Evolutionary conservation across 2,888 invertebrate genomes (phyloP), one percentile per base, ranked within the genome.

Genomic region (Petrolisthes cinctipes): DNA sequence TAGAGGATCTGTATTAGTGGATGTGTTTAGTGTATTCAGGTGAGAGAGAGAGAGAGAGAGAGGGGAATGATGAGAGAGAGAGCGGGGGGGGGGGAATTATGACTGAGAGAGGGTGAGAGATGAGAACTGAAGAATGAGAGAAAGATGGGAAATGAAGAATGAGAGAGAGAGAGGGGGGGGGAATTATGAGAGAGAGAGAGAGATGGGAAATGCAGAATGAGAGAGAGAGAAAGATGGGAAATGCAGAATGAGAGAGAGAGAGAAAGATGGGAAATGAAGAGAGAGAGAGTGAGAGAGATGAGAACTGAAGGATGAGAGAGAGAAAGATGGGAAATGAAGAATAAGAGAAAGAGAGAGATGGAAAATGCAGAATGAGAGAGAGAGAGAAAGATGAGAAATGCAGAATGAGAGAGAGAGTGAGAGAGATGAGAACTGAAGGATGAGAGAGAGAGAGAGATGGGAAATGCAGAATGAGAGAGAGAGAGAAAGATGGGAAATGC

Each of bases 401-500:
- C 5, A 76, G n/a, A 11, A 37, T 37, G 76, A 53, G 37, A 76
- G 76, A 23, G 4, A 37, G 75, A 4, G 20, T 11, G 4, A 75
- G 75, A n/a, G 37, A 37, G 20, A n/a, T 9, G 20, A 20, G 20
- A 37, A 76, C 23, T 23, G 76, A 76, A 37, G 37, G 76, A 76
- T n/a, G 11, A 11, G 11, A 11, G 11, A 11, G 11, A 11, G 11
- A 11, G 20, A 2, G 11, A 20, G 2, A 20, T 17, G 75, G 1
- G 4, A 75, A 1, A 75, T 9, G 20, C 17, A 75, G 76, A 76
- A 37, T 23, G 4, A 76, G 76, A 76, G 76, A 76, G 76, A 76
- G 76, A 76, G 76, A 76, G 76, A 76, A 23, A 76, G 76, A 76
- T n/a, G 23, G 76, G 23, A 23, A 76, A 23, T 20, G 76, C n/a